phyloP scores from a whole-genome alignment of 2,888 invertebrate species.

The Apocheima hispidaria region DNA sequence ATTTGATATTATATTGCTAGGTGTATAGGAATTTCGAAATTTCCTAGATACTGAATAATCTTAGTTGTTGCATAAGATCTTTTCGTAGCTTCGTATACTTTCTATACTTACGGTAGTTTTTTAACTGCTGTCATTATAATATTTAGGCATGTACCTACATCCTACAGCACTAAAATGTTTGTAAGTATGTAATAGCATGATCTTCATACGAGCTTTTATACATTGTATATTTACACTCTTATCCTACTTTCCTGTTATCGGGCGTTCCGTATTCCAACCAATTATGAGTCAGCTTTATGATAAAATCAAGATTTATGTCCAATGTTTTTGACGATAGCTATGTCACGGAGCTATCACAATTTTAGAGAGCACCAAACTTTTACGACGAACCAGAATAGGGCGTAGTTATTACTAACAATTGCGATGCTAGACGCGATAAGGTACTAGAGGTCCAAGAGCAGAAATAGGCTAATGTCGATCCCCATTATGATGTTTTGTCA shows the following conservation, averaged over 20 bases:
- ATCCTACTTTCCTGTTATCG: constrained; percentile 31
- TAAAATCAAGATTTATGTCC: constrained; percentile 70
- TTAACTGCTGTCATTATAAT: no score
- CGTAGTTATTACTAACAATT: constrained; percentile 50
- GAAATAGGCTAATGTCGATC: constrained; percentile 79
- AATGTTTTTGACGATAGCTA: constrained; percentile 62
- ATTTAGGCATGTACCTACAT: background rate
- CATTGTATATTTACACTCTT: constrained; percentile 26
- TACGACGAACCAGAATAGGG: constrained; percentile 34
- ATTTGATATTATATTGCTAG: no score
- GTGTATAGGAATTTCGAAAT: no score
- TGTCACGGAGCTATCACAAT: constrained; percentile 69
- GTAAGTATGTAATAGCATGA: constrained; percentile 1
- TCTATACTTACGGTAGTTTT: no score
- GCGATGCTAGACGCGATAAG: constrained; percentile 68
- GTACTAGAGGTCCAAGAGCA: constrained; percentile 50
- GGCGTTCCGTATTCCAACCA: constrained; percentile 40
- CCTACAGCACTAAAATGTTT: no score
- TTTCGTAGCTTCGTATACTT: no score
- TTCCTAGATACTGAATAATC: no score
- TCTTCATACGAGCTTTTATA: constrained; percentile 14
- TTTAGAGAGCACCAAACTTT: constrained; percentile 37
- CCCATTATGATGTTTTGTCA: constrained; percentile 78
- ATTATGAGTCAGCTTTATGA: constrained; percentile 49
- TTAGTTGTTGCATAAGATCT: no score